Evolutionary conservation across 1,140 invertebrate genomes (phyloP).

Genomic region (Amyelois transitella): DNA sequence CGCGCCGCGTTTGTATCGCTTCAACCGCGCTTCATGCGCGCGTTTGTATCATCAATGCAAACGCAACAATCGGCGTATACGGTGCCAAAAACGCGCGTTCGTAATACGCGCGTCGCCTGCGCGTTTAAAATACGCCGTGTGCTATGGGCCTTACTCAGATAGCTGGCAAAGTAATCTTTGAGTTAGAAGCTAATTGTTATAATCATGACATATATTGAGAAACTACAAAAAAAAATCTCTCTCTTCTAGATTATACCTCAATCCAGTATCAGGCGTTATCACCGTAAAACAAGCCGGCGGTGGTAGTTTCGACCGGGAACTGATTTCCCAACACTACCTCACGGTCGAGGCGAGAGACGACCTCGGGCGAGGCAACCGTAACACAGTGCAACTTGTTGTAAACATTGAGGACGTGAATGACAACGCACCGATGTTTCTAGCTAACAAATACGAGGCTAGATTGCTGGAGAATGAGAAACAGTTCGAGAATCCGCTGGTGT

Average conservation of each 20-base stretch:
- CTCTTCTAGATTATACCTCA: conserved; percentile 82
- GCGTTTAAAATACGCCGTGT: too few relatives aligned
- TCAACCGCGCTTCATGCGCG: too few relatives aligned
- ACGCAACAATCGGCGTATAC: too few relatives aligned
- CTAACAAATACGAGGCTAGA: conserved; percentile 88
- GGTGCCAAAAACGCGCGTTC: too few relatives aligned
- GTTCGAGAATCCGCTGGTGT: conserved; percentile 84
- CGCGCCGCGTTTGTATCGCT: too few relatives aligned
- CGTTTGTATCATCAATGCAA: too few relatives aligned
- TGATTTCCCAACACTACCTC: conserved; percentile 89
- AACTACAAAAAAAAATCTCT: neutral
- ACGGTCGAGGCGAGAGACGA: conserved; percentile 94
- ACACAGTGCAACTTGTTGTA: conserved; percentile 90
- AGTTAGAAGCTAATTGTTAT: neutral
- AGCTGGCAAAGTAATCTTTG: too few relatives aligned
- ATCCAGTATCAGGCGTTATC: conserved; percentile 87
- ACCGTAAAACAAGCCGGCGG: conserved; percentile 84
- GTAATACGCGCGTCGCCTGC: too few relatives aligned
- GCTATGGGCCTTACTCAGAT: too few relatives aligned
- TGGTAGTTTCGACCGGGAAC: conserved; percentile 89
- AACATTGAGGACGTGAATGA: conserved; percentile 93
- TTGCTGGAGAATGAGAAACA: conserved; percentile 86
- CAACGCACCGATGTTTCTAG: conserved; percentile 87
- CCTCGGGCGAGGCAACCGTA: conserved; percentile 82
- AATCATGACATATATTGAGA: neutral